Percentiles rank a stretch among this genome's conserved stretches.
phyloP scores from a whole-genome alignment of 2,888 invertebrate species.

The Antitype chi region DNA sequence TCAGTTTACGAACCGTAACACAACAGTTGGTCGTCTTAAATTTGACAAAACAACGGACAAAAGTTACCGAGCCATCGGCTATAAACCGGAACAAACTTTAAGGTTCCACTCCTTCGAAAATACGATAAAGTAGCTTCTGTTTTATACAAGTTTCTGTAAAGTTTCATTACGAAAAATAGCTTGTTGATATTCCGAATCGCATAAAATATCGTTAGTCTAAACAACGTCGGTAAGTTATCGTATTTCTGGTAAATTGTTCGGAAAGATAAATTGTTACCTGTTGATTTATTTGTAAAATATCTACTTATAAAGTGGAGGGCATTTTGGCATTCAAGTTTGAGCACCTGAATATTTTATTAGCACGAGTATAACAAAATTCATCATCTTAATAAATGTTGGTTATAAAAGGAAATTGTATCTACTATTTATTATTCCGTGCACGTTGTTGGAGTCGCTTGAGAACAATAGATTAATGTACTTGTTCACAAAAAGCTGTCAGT shows the following conservation, averaged over 20 bases:
- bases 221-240: constrained; percentile 46
- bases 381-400: constrained; percentile 48
- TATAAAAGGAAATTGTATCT: constrained; percentile 47
- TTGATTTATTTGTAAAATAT: constrained; percentile 60
- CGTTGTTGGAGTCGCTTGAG: constrained; percentile 33
- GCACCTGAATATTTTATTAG: constrained; percentile 46
- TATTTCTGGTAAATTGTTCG: constrained; percentile 47
- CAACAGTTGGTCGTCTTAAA: constrained; percentile 55
- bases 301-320: constrained; percentile 28
- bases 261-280: constrained; percentile 61
- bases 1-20: constrained; percentile 30
- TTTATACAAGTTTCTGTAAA: constrained; percentile 65
- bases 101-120: constrained; percentile 63
- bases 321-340: constrained; percentile 30
- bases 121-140: constrained; percentile 64
- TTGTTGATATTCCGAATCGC: constrained; percentile 62
- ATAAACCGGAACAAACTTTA: constrained; percentile 63
- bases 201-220: constrained; percentile 59
- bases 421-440: constrained; percentile 48
- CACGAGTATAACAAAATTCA: constrained; percentile 38
- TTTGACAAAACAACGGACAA: constrained; percentile 61
- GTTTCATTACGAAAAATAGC: constrained; percentile 68
- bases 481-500: constrained; percentile 42
- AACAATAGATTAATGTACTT: constrained; percentile 49
- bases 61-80: constrained; percentile 63